Base-by-base conservation (phyloP, 2,113 vertebrate species). In the Lampris incognitus region DNA sequence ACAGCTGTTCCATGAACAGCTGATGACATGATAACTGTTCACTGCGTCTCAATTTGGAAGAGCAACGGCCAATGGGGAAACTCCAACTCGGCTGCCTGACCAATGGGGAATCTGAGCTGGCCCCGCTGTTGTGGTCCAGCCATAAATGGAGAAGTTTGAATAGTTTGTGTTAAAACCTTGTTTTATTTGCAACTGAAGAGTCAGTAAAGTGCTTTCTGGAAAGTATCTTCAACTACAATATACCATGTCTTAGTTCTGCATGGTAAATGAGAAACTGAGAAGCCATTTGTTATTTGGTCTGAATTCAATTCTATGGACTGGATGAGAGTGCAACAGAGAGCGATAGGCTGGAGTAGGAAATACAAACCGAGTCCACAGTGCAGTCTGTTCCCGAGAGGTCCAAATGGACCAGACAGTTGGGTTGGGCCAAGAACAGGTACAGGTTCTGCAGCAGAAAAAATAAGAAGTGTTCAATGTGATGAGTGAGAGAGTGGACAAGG, bases 371-470 rank as follows among this genome's bases (percentile, higher is more conserved):
- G 84, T 97, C 96, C 6, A 97, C 92, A 1, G 93, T 87, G 36
- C 96, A 97, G 92, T 97, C 96, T 0, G 96, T 97, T 41, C 95
- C 95, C 0, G 96, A 95, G 69, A 97, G 87, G 82, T 97, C 96
- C 91, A 97, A 85, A 77, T 96, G 95, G 38, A 97, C 94, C 80
- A 97, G 92, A 60, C 95, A 96, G 64, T 97, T 97, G 75, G 96
- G 96, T 87, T 97, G 95, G 73, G 96, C 96, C 91, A 97, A 82
- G 84, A 97, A 97, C 65, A 95, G 92, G 82, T 96, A 97, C 70
- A 97, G 93, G 81, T 95, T 95, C 96, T 97, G 72, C 6, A 85
- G 13, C 24, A 37, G 55, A 62, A 67, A 55, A 78, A 79, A 1
- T 42, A 50, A 72, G 24, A 24, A 24, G 24, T 24, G 24, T 39